Percentiles rank a stretch among this genome's conserved stretches.
Conservation (phyloP, 1,140 invertebrate species). For the Aphis craccivora region DNA sequence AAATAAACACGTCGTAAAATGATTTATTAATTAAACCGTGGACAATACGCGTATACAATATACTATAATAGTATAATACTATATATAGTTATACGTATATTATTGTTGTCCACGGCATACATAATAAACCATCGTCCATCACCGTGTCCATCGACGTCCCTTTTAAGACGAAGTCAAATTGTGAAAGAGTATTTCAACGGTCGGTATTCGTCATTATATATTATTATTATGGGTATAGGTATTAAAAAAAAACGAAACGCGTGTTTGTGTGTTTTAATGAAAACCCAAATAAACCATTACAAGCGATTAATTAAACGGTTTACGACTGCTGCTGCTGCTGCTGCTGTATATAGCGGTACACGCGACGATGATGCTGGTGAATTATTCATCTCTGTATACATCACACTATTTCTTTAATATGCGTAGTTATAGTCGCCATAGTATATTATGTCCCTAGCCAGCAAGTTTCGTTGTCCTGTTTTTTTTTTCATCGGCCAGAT, state of each 20-base stretch:
- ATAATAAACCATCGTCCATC: not conserved
- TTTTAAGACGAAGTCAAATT: not conserved
- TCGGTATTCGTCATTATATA: not conserved
- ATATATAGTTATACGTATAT: too few species aligned
- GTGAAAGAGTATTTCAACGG: not conserved
- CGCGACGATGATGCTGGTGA: not conserved
- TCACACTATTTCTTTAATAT: constrained; percentile 21
- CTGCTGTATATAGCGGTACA: too few species aligned
- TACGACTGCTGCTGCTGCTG: not conserved
- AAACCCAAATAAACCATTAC: constrained; percentile 6
- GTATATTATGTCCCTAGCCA: not conserved
- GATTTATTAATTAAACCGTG: not conserved
- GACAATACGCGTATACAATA: not conserved
- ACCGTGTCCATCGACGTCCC: not conserved
- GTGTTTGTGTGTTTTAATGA: not conserved
- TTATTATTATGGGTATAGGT: not conserved
- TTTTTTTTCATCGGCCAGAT: constrained; percentile 29
- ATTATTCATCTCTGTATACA: not conserved
- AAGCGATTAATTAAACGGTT: not conserved
- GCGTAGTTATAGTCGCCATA: not conserved
- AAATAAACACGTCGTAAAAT: not conserved
- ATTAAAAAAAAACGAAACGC: not conserved
- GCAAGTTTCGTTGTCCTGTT: not conserved
- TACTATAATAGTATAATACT: too few species aligned
- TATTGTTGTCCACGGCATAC: not conserved